Evolutionary conservation across 1,140 invertebrate species (phyloP), one percentile per base, ranked within the genome.

Genomic region (Colletes latitarsis): DNA sequence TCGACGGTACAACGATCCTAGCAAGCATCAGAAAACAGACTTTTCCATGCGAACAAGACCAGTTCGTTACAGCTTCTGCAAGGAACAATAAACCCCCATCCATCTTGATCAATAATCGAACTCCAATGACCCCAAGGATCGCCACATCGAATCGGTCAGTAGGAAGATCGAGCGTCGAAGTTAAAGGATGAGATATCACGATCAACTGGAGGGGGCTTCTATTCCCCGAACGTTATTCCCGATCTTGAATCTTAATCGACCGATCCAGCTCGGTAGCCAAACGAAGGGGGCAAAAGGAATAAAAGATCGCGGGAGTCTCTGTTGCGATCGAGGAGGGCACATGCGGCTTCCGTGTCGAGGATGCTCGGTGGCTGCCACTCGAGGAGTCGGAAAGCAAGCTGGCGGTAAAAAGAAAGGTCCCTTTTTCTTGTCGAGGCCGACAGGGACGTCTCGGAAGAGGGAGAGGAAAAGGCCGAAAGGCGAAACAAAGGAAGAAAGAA

Each of bases 221-320:
- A 70, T 55, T 69, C 63, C 41, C 52, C 55, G 21, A 46, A 66
- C 69, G 62, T 84, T 72, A 64, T 53, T 73, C 30, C 39, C 78
- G 70, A 84, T 77, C 78, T 82, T 71, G 84, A 85, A 85, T 85
- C 74, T 84, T 78, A 83, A 84, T 85, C 83, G 77, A 63, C 78
- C 57, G 46, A 57, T 14, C 17, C 17, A 60, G 19, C 14, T n/a
- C 4, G 4, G 9, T 6, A 19, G 2, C 41, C 64, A 19, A 43
- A 52, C 73, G n/a, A 49, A 17, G 14, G 10, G 3, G n/a, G 12
- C 2, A 19, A 55, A 49, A 12, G 58, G 49, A 53, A 60, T 39
- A 14, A 19, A 68, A 55, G 69, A 64, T 49, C 82, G 58, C 73
- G 55, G 12, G 66, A 9, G 30, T 30, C 46, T 80, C 73, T 75